Conservation (phyloP, 2,888 invertebrate genomes). For the Sphaerophoria rueppellii region DNA sequence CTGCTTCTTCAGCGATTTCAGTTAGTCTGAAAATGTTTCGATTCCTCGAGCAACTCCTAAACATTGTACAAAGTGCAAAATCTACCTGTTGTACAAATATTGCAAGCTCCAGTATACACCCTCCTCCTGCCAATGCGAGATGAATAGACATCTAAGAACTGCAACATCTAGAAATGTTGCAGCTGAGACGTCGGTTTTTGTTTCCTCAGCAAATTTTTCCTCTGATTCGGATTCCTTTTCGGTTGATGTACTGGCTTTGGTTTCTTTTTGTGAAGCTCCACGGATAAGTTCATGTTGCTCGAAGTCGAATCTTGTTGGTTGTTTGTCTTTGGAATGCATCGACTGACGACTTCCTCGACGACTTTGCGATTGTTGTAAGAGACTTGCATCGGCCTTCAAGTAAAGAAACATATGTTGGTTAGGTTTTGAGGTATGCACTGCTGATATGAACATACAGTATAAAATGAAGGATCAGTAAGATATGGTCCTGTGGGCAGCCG, state of each 20-base stretch:
- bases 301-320: constrained; percentile 81
- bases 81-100: constrained; percentile 93
- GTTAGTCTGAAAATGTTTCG: constrained; percentile 85
- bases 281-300: constrained; percentile 81
- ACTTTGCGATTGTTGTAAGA: constrained; percentile 85
- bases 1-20: constrained; percentile 92
- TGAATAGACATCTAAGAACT: constrained; percentile 96
- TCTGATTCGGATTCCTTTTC: constrained; percentile 90
- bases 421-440: neutral
- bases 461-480: constrained; percentile 90
- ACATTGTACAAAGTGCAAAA: neutral
- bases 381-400: constrained; percentile 88
- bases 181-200: constrained; percentile 86
- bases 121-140: constrained; percentile 98
- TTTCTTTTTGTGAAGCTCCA: constrained; percentile 80
- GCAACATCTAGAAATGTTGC: constrained; percentile 99
- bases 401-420: neutral
- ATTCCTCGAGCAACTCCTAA: neutral
- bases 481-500: constrained; percentile 90
- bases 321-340: constrained; percentile 79
- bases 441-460: constrained; percentile 84
- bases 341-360: constrained; percentile 81
- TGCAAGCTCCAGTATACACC: constrained; percentile 98
- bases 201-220: constrained; percentile 82
- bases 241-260: constrained; percentile 84